Conservation (phyloP, 2,888 invertebrate genomes). For the Thera britannica region DNA sequence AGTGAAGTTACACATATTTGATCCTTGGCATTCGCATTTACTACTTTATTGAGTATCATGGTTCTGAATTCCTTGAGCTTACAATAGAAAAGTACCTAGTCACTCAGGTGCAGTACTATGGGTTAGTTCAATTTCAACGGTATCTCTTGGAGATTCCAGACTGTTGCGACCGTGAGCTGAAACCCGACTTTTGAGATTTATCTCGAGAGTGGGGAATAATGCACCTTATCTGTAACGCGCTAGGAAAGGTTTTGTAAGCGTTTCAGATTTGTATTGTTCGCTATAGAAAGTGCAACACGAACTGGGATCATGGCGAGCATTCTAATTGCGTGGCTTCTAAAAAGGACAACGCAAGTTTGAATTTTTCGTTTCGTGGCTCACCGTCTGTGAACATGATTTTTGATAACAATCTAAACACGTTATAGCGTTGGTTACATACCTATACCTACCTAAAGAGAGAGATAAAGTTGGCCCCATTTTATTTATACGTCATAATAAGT, state of each 20-base stretch:
- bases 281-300: slow-evolving; percentile 68
- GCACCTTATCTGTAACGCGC: slow-evolving; percentile 42
- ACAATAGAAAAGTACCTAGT: neutral
- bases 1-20: slow-evolving; percentile 4
- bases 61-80: neutral
- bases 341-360: slow-evolving; percentile 36
- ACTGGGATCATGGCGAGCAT: slow-evolving; percentile 63
- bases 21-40: slow-evolving; percentile 14
- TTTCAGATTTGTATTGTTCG: slow-evolving; percentile 55
- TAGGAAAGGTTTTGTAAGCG: slow-evolving; percentile 47
- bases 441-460: neutral
- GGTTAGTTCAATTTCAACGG: neutral
- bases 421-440: slow-evolving; percentile 5
- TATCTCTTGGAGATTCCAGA: slow-evolving; percentile 17
- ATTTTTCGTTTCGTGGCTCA: slow-evolving; percentile 11
- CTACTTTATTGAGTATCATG: neutral
- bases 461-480: slow-evolving; percentile 12
- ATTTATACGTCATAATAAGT: slow-evolving; percentile 12
- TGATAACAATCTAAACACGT: neutral
- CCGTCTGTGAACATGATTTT: neutral
- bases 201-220: slow-evolving; percentile 37
- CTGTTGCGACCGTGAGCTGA: slow-evolving; percentile 15
- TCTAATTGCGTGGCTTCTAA: slow-evolving; percentile 58
- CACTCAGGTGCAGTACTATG: no score
- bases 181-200: slow-evolving; percentile 30